Evolutionary conservation across 2,797 vertebrate species (phyloP).

Genomic region (Streptopelia turtur): DNA sequence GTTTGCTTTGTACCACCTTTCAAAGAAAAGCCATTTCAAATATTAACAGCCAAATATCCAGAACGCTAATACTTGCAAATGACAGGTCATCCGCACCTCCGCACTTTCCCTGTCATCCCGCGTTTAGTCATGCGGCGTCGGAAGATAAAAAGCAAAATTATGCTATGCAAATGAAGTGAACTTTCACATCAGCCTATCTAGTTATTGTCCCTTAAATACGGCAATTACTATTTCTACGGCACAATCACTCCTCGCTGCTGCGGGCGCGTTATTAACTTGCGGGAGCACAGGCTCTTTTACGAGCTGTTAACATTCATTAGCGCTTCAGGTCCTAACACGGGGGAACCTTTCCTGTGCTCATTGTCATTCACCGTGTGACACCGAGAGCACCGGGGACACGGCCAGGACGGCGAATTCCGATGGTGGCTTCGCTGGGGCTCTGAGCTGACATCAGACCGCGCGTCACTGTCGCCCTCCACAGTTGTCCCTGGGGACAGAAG

Average conservation of each 20-base stretch:
- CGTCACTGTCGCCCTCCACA: background rate
- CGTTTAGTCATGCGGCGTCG: rapidly evolving
- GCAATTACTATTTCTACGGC: rapidly evolving
- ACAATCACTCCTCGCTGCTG: background rate
- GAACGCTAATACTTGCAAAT: rapidly evolving
- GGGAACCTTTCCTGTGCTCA: background rate
- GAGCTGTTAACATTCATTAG: background rate
- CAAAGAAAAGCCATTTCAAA: background rate
- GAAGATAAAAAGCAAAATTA: background rate
- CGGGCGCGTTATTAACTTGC: background rate
- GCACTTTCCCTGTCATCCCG: rapidly evolving
- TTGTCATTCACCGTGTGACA: background rate
- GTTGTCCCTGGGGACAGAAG: background rate
- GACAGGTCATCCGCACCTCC: background rate
- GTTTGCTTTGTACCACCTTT: rapidly evolving
- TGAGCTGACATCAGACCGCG: conserved; percentile 39
- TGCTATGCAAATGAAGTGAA: rapidly evolving
- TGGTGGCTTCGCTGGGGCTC: background rate
- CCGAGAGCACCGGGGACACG: background rate
- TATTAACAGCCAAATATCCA: rapidly evolving
- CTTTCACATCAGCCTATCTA: background rate
- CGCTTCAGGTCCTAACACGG: background rate
- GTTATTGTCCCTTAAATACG: background rate
- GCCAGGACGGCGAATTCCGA: background rate
- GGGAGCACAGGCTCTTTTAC: background rate